These are phyloP conservation scores for Graphium colonna DNA, from an alignment of 2,888 invertebrate genomes.

Conservation along the genomic window DNA sequence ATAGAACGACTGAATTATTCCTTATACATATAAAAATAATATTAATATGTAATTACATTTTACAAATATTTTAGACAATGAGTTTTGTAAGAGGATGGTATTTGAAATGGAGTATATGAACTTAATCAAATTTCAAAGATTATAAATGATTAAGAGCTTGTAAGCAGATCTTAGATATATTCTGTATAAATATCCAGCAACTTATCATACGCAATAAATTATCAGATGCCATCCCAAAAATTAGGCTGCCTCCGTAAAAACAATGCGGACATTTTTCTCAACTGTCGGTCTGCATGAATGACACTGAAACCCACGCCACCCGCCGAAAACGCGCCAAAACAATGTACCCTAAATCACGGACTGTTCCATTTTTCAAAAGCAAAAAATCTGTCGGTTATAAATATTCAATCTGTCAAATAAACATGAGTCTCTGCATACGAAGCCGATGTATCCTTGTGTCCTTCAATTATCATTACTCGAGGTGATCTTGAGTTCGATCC, in stretches of 20 bases:
- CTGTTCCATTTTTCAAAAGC: conserved; percentile 29
- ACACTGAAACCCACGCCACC: conserved; percentile 16
- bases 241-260: neutral
- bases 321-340: conserved; percentile 22
- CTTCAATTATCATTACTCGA: no score
- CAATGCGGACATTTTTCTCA: conserved; percentile 20
- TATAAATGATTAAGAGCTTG: no score
- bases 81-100: no score
- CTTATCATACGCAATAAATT: neutral
- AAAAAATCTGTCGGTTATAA: conserved; percentile 32
- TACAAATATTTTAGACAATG: no score
- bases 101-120: no score
- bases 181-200: neutral
- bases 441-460: no score
- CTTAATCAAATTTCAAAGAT: no score
- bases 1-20: no score
- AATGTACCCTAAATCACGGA: conserved; percentile 33
- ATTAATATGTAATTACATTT: no score
- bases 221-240: neutral
- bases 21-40: no score
- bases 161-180: neutral
- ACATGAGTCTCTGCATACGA: conserved; percentile 27
- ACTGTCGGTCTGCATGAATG: conserved; percentile 4
- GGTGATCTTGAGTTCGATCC: no score
- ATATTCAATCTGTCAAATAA: conserved; percentile 36